Conservation (phyloP, 2,797 vertebrate species). For the Aldrovandia affinis region DNA sequence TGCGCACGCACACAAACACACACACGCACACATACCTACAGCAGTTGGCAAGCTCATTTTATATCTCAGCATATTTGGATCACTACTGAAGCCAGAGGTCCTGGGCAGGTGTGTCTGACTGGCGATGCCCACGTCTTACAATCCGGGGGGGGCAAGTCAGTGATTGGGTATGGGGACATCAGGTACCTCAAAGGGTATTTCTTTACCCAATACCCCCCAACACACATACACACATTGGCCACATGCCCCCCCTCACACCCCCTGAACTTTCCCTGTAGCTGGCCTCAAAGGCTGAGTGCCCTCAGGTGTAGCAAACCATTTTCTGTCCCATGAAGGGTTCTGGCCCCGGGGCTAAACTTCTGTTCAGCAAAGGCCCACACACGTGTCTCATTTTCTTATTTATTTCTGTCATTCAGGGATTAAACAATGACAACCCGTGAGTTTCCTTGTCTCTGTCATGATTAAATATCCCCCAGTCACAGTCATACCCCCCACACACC, state of each 20-base stretch:
- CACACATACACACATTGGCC: not conserved
- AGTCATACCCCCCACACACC: not conserved
- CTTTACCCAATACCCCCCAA: not conserved
- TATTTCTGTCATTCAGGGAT: not conserved
- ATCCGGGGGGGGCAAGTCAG: not conserved
- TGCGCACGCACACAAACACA: conserved; percentile 20
- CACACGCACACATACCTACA: not conserved
- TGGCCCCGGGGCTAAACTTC: not conserved
- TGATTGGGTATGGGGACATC: too few species aligned
- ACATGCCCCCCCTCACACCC: not conserved
- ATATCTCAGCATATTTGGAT: not conserved
- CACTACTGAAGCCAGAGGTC: not conserved
- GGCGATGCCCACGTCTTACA: not conserved
- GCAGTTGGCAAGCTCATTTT: not conserved
- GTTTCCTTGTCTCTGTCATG: not conserved
- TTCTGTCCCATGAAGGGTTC: too few species aligned
- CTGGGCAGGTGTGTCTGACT: not conserved
- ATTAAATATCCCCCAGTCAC: not conserved
- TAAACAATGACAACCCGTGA: not conserved
- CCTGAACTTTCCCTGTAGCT: not conserved
- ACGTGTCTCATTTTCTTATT: not conserved
- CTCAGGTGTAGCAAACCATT: too few species aligned
- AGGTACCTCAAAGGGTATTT: not conserved
- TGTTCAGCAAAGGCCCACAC: not conserved
- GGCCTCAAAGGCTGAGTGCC: not conserved